phyloP scores from a whole-genome alignment of 2,797 vertebrate species.

The Melanitta fusca region DNA sequence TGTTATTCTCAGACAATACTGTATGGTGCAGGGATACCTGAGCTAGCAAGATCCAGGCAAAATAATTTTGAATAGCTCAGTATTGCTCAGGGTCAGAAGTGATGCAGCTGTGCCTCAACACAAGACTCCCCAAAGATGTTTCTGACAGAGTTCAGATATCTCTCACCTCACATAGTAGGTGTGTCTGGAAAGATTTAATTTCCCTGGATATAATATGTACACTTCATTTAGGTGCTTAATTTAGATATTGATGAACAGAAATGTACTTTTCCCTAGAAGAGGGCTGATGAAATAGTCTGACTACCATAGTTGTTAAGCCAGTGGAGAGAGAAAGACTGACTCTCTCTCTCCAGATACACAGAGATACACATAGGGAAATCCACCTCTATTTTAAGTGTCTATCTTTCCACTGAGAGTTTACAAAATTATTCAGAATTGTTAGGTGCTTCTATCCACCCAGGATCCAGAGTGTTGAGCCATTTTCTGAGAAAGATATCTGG shows the following conservation, averaged over 20 bases:
- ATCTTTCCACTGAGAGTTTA: not conserved
- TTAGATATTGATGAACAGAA: not conserved
- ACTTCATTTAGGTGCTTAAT: slow-evolving; percentile 7
- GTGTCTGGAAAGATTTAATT: not conserved
- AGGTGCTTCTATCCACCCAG: slow-evolving; percentile 4
- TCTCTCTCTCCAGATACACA: no score
- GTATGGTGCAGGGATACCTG: not conserved
- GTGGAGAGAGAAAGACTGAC: not conserved
- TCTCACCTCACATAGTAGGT: not conserved
- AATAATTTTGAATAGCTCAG: not conserved
- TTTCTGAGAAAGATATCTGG: slow-evolving; percentile 43
- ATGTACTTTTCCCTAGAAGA: not conserved
- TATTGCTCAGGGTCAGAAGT: not conserved
- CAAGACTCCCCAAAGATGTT: not conserved
- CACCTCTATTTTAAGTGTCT: slow-evolving; percentile 10
- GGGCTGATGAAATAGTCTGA: not conserved
- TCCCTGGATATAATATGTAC: not conserved
- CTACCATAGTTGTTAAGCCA: not conserved
- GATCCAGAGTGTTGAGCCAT: not conserved
- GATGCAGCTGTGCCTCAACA: not conserved
- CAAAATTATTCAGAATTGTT: slow-evolving; percentile 40
- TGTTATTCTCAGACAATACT: not conserved
- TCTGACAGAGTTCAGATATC: not conserved
- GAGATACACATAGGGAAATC: not conserved
- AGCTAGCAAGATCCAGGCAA: not conserved